A percentile compares a stretch with the other conserved stretches of the same genome.
These are phyloP conservation scores for Chiloscyllium punctatum DNA, from an alignment of 2,797 vertebrate species.

Conservation along the genomic window DNA sequence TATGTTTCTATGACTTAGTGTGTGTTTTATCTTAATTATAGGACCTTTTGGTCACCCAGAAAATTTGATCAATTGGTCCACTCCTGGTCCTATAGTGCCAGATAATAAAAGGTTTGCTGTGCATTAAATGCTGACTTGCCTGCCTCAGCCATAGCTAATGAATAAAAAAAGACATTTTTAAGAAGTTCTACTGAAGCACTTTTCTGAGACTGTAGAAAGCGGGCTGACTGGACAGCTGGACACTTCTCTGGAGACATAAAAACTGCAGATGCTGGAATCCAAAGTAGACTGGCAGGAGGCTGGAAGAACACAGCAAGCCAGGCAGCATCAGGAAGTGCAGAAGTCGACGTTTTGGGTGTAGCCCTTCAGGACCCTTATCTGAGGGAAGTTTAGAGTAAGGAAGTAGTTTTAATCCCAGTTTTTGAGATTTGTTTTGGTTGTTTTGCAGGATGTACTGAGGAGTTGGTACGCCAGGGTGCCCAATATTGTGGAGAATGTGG, in stretches of 20 bases:
- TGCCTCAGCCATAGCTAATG: background rate
- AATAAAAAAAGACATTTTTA: background rate
- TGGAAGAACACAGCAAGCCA: too few species aligned
- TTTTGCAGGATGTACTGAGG: constrained; percentile 79
- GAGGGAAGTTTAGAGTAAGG: background rate
- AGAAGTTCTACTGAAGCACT: background rate
- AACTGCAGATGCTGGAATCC: too few species aligned
- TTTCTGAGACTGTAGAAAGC: background rate
- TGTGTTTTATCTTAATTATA: too few species aligned
- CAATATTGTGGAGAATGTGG: constrained; percentile 63
- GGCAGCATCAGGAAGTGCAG: too few species aligned
- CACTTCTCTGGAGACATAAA: too few species aligned
- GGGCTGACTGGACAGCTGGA: background rate
- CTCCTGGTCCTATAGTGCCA: too few species aligned
- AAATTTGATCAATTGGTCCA: too few species aligned
- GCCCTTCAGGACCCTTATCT: background rate
- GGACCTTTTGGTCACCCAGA: too few species aligned
- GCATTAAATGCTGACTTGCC: background rate
- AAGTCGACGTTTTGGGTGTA: too few species aligned
- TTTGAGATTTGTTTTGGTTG: background rate
- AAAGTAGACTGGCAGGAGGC: too few species aligned
- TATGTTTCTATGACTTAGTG: too few species aligned
- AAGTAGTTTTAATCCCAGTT: background rate
- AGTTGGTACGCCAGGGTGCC: constrained; percentile 87
- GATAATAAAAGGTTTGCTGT: too few species aligned